Conservation (phyloP, 2,888 invertebrate genomes). For the Diachrysia chrysitis region DNA sequence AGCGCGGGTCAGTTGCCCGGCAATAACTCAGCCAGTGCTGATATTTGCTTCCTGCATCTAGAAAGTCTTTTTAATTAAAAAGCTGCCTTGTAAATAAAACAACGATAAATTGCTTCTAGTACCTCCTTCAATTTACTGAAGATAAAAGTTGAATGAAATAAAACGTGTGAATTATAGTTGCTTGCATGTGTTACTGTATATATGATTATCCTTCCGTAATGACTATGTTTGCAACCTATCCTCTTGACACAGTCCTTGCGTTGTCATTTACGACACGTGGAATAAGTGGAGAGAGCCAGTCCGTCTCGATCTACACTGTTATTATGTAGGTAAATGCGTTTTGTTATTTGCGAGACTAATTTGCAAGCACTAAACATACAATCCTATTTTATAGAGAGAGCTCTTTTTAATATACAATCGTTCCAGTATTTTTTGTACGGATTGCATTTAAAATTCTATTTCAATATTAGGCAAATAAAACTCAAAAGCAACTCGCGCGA, state of each 20-base stretch:
- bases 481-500: slow-evolving; percentile 32
- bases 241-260: not conserved
- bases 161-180: not conserved
- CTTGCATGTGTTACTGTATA: not conserved
- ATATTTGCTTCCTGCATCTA: slow-evolving; percentile 30
- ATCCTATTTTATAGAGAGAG: not conserved
- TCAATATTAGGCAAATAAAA: slow-evolving; percentile 43
- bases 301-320: not conserved
- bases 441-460: slow-evolving; percentile 35
- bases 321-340: not conserved
- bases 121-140: slow-evolving; percentile 35
- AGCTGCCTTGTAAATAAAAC: slow-evolving; percentile 41
- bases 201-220: not conserved
- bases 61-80: slow-evolving; percentile 29
- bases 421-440: slow-evolving; percentile 19
- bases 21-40: slow-evolving; percentile 32
- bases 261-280: not conserved
- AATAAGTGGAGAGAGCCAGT: not conserved
- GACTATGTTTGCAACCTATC: not conserved
- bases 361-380: not conserved
- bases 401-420: slow-evolving; percentile 6
- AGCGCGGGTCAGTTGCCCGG: slow-evolving; percentile 41
- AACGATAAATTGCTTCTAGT: slow-evolving; percentile 30
- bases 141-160: slow-evolving; percentile 8
- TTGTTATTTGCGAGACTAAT: not conserved